Evolutionary conservation across 2,113 vertebrate genomes (phyloP), one percentile per base, ranked within the genome.

Genomic region (Ceyx margarethae): DNA sequence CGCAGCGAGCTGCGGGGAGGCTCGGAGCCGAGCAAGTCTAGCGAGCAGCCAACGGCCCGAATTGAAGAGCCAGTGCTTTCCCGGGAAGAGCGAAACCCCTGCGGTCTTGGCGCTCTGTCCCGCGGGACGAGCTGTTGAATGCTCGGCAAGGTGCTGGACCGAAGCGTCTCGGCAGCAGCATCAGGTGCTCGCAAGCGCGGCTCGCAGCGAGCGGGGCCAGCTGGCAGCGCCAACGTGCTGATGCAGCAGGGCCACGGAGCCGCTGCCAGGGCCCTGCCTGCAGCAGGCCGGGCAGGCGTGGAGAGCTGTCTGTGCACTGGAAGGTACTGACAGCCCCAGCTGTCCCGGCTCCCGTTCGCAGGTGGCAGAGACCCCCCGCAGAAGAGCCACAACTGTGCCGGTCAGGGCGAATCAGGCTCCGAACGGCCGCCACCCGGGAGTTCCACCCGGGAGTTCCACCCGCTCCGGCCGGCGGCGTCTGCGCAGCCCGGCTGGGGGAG

Each of bases 281-380:
- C 67, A 37, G 61, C 43, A 65, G 85, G 67, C 56, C 10, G n/a
- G 85, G 79, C 90, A 78, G 83, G 69, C 79, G 42, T 1, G 1
- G 1, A 54, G 64, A 67, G 78, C 92, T 62, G 2, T 69, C 16
- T 79, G 89, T 9, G 69, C 87, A 37, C 53, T 53, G 86, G 72
- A 9, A 71, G 60, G 65, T 69, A 5, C 29, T 82, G 89, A 87
- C 87, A 96, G 91, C 87, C 89, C 89, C 95, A 91, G 94, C 87
- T 95, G 95, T 85, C 89, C 85, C 0, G 4, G 22, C 71, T 54
- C 88, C 83, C 54, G 77, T 33, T 89, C 21, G 81, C 61, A 46
- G 62, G 87, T 43, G 91, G 71, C 18, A 15, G 42, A 50, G 78
- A 31, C 37, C 50, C 33, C 83, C 68, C 0, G 4, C 66, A 14